Conservation (phyloP, 2,888 invertebrate genomes). For the Blera fallax region DNA sequence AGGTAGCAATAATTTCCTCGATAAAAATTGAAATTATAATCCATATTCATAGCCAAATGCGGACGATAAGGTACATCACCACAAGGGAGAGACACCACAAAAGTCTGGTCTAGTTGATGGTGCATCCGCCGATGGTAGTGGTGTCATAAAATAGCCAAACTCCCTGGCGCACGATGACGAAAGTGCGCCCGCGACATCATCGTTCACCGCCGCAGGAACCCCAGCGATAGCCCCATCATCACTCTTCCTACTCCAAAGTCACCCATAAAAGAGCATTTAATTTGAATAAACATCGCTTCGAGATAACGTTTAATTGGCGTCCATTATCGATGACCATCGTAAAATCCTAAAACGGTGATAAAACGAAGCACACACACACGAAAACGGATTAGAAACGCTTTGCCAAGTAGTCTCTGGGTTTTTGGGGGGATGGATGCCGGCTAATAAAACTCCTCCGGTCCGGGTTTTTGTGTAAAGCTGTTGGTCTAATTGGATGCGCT, state of each 20-base stretch:
- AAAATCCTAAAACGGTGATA: slow-evolving; percentile 66
- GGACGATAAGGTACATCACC: slow-evolving; percentile 32
- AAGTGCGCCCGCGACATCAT: background rate
- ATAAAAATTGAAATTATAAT: slow-evolving; percentile 54
- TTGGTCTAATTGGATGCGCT: slow-evolving; percentile 56
- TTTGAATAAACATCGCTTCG: slow-evolving; percentile 62
- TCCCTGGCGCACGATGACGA: background rate
- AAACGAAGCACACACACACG: slow-evolving; percentile 26
- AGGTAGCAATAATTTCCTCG: slow-evolving; percentile 49
- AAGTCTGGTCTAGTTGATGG: background rate
- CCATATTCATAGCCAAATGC: slow-evolving; percentile 35
- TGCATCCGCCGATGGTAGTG: no score
- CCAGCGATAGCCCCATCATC: slow-evolving; percentile 33
- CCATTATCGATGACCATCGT: slow-evolving; percentile 67
- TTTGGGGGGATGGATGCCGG: slow-evolving; percentile 17
- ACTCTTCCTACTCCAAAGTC: slow-evolving; percentile 36
- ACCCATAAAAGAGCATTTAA: slow-evolving; percentile 64
- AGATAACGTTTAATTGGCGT: slow-evolving; percentile 63
- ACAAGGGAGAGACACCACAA: background rate
- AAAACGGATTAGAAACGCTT: slow-evolving; percentile 45
- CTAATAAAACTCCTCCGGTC: slow-evolving; percentile 43
- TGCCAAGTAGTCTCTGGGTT: background rate
- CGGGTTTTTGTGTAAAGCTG: slow-evolving; percentile 31
- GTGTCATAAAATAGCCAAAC: slow-evolving; percentile 23
- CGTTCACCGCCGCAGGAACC: slow-evolving; percentile 1